A percentile compares a stretch with the other conserved stretches of the same genome.
phyloP scores from a whole-genome alignment of 35 echinoderm and acorn worm genomes.

The Acanthaster planci region DNA sequence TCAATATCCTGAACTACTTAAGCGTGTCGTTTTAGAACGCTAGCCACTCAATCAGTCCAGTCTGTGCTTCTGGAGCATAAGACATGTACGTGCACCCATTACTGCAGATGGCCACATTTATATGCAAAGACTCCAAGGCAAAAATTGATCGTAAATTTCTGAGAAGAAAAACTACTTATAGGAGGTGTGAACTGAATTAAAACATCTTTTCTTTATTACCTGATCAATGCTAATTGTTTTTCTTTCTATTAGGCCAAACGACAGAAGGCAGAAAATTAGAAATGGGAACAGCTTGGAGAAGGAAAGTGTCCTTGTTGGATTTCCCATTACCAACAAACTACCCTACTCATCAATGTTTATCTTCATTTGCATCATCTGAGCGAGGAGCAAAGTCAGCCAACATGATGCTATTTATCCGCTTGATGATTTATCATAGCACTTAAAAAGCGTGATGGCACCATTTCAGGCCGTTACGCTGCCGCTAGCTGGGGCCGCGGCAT shows the following conservation, averaged over 20 bases:
- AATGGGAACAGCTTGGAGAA: not conserved
- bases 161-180: not conserved
- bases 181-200: constrained; percentile 21
- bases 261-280: constrained; percentile 9
- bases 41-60: constrained; percentile 1
- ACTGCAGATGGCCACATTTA: not conserved
- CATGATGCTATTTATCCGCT: constrained; percentile 31
- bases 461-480: constrained; percentile 10
- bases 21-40: constrained; percentile 1
- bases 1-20: constrained; percentile 29
- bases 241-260: constrained; percentile 20
- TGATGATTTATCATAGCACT: constrained; percentile 18
- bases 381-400: not conserved
- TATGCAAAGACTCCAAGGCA: not conserved
- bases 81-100: not conserved
- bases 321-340: constrained; percentile 22
- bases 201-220: constrained; percentile 9
- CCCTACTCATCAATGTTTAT: constrained; percentile 9
- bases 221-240: constrained; percentile 27
- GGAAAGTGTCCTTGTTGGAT: not conserved
- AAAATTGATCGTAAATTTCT: not conserved
- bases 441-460: constrained; percentile 29
- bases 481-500: not conserved
- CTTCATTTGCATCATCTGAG: constrained; percentile 18
- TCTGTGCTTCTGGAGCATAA: not conserved